phyloP scores from a whole-genome alignment of 2,797 vertebrate genomes.

The Lacerta agilis region DNA sequence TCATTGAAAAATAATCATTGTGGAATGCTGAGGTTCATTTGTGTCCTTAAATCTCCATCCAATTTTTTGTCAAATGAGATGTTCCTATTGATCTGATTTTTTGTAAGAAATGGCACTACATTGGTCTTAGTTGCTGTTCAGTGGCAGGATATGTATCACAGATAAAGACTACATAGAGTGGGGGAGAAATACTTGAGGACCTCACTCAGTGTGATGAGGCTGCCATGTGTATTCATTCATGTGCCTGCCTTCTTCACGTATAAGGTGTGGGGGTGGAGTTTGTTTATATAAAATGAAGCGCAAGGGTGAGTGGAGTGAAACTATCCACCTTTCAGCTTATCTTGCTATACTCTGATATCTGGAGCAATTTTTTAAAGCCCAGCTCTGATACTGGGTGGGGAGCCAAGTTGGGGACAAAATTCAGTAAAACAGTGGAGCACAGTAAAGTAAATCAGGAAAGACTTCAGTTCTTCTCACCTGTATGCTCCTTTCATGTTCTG shows the following conservation, averaged over 20 bases:
- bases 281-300: neutral
- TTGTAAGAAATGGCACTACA: neutral
- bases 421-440: neutral
- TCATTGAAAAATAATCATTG: neutral
- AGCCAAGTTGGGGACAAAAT: neutral
- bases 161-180: neutral
- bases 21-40: neutral
- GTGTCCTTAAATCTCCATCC: slow-evolving; percentile 36
- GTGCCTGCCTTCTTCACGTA: neutral
- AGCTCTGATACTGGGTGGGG: neutral
- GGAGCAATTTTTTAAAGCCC: neutral
- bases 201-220: neutral
- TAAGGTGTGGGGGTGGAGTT: neutral
- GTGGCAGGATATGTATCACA: neutral
- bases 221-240: neutral
- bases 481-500: neutral
- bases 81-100: neutral
- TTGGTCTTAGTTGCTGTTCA: neutral
- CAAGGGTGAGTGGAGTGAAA: neutral
- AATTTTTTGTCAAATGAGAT: slow-evolving; percentile 9
- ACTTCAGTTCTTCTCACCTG: neutral
- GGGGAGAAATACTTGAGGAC: neutral
- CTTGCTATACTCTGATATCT: neutral
- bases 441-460: neutral
- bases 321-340: neutral